These are phyloP conservation scores for Drosophila simulans DNA, from an alignment of 1,140 invertebrate species.

Conservation along the genomic window DNA sequence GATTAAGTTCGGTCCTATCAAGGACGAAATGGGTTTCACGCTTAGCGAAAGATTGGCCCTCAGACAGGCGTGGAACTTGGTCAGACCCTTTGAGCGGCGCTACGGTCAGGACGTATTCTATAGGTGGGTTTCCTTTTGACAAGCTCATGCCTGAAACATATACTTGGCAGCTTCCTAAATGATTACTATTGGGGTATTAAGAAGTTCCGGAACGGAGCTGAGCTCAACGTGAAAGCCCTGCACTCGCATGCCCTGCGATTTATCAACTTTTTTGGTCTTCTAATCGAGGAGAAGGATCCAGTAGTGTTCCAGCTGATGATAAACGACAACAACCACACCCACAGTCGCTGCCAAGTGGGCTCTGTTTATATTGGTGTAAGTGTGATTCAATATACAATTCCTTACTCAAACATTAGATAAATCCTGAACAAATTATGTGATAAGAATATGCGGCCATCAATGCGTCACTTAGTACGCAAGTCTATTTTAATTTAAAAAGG, in stretches of 20 bases:
- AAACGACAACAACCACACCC: slow-evolving; percentile 30
- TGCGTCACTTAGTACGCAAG: background rate
- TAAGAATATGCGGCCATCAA: background rate
- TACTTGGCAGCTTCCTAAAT: slow-evolving; percentile 35
- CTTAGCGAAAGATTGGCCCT: slow-evolving; percentile 51
- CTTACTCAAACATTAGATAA: no score
- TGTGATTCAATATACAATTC: background rate
- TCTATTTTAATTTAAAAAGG: background rate
- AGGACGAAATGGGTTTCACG: slow-evolving; percentile 52
- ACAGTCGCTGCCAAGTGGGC: slow-evolving; percentile 30
- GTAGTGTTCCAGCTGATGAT: slow-evolving; percentile 43
- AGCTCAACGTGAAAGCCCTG: slow-evolving; percentile 40
- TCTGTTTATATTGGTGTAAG: slow-evolving; percentile 27
- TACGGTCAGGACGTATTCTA: slow-evolving; percentile 51
- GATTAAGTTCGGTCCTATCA: slow-evolving; percentile 34
- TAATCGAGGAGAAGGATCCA: slow-evolving; percentile 56
- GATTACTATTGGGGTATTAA: slow-evolving; percentile 33
- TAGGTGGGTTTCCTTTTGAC: slow-evolving; percentile 2
- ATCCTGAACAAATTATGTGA: background rate
- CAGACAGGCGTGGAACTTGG: slow-evolving; percentile 49
- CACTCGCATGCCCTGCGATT: slow-evolving; percentile 46
- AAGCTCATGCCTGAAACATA: background rate
- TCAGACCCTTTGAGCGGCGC: slow-evolving; percentile 42
- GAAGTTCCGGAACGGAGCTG: slow-evolving; percentile 11
- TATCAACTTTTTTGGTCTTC: slow-evolving; percentile 42